Evolutionary conservation across 2,888 invertebrate genomes (phyloP).

Genomic region (Ennomos fuscantarius): DNA sequence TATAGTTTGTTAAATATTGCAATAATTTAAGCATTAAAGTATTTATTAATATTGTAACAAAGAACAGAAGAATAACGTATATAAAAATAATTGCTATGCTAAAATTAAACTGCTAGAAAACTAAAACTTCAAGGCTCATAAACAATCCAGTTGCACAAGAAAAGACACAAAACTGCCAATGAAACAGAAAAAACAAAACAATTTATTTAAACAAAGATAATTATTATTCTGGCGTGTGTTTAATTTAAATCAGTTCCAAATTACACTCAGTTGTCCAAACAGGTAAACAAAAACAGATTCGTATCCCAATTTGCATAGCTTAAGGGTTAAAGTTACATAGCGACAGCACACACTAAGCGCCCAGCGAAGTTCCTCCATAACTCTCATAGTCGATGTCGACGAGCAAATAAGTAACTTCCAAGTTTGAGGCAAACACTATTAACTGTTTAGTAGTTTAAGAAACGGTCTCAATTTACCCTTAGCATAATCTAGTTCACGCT

Average conservation of each 20-base stretch:
- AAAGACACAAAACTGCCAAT: too few relatives aligned
- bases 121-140: too few relatives aligned
- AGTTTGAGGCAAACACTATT: slow-evolving; percentile 75
- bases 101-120: too few relatives aligned
- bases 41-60: too few relatives aligned
- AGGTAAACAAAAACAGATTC: slow-evolving; percentile 57
- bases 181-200: too few relatives aligned
- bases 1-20: too few relatives aligned
- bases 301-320: slow-evolving; percentile 70
- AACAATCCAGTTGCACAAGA: too few relatives aligned
- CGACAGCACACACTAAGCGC: slow-evolving; percentile 38
- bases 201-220: too few relatives aligned
- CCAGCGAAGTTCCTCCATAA: slow-evolving; percentile 66
- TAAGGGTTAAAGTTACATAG: slow-evolving; percentile 42
- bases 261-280: slow-evolving; percentile 35
- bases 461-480: slow-evolving; percentile 72
- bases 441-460: slow-evolving; percentile 79
- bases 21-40: too few relatives aligned
- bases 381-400: slow-evolving; percentile 66
- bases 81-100: too few relatives aligned
- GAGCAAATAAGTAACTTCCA: slow-evolving; percentile 74
- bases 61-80: too few relatives aligned
- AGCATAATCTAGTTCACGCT: slow-evolving; percentile 76
- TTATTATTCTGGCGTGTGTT: too few relatives aligned
- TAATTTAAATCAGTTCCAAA: slow-evolving; percentile 4